These are phyloP conservation scores for Onychorhynchus coronatus DNA, from an alignment of 2,113 vertebrate genomes.

Conservation along the genomic window DNA sequence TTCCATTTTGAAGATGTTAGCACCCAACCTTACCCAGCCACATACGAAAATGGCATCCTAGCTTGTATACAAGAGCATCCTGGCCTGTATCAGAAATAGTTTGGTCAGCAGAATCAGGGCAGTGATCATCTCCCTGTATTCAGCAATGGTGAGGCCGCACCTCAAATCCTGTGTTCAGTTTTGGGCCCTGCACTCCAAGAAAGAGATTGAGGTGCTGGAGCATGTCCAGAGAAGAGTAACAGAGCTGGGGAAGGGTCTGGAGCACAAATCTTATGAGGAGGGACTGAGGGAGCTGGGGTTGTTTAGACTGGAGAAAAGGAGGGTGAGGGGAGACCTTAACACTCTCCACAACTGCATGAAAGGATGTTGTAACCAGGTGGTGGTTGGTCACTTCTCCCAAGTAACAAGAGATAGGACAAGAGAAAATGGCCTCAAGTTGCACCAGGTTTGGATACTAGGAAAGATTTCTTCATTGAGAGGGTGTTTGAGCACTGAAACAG, in stretches of 20 bases:
- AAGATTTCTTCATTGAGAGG: not conserved
- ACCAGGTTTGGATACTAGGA: not conserved
- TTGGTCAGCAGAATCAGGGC: not conserved
- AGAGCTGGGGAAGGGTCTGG: not conserved
- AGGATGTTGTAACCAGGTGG: fast-evolving
- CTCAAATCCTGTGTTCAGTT: not conserved
- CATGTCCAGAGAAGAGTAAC: fast-evolving
- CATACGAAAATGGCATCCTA: not conserved
- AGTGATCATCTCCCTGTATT: fast-evolving
- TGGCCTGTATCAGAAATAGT: fast-evolving
- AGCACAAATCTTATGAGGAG: fast-evolving
- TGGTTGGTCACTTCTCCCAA: fast-evolving
- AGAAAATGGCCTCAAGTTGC: not conserved
- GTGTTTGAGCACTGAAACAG: not conserved
- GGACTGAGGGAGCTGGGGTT: fast-evolving
- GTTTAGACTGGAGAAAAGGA: not conserved
- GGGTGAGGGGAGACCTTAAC: fast-evolving
- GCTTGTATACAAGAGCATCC: not conserved
- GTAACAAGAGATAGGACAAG: fast-evolving
- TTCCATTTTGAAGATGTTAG: not conserved
- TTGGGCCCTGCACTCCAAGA: fast-evolving
- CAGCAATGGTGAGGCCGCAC: fast-evolving
- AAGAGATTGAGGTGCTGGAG: not conserved
- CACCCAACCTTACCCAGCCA: not conserved
- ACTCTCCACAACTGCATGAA: not conserved